Base-by-base conservation (phyloP, 2,888 invertebrate species). In the Endotricha flammealis region DNA sequence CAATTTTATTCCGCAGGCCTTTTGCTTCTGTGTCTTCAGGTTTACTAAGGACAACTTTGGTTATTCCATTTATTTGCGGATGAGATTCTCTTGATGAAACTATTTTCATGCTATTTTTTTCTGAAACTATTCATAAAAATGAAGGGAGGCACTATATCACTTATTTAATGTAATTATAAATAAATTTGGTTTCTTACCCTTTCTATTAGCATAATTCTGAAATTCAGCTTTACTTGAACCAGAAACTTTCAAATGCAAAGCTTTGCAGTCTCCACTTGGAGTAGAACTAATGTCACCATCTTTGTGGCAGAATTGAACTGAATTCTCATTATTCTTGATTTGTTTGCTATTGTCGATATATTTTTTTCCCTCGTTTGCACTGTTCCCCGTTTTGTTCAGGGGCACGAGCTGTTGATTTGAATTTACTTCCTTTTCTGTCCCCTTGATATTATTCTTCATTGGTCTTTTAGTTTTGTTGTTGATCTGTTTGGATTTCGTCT, bases 41-140 rank as follows among this genome's bases (percentile, higher is more conserved):
- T 40, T 64, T 67, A 40, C 50, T 57, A 9, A 66, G 43, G 38
- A 63, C 46, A 1, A 63, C 57, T 54, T 60, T 68, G 4, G 64
- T 65, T 44, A 68, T 64, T 9, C 61, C 62, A 32, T 56, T 63
- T 3, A 57, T 24, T 36, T 53, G 57, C 23, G 50, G 48, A 32
- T 33, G 17, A 6, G 44, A 41, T 20, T 52, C 44, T n/a, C 48
- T 38, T 29, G 33, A 14, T 30, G 32, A 16, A 9, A 37, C 9
- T 30, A 36, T 42, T 17, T 33, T 27, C 38, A 24, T 29, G 24
- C 38, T 39, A 10, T 10, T 20, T 37, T 24, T 31, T 10, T 35
- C 35, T 35, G 35, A n/a, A 35, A 35, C 5, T 12, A 12, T 16
- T 10, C 12, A 20, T n/a, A 24, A 22, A 12, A 29, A 4, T 29